Evolutionary conservation across 2,888 invertebrate genomes (phyloP), one percentile per base, ranked within the genome.

Genomic region (Himalopsyche kuldschensis): DNA sequence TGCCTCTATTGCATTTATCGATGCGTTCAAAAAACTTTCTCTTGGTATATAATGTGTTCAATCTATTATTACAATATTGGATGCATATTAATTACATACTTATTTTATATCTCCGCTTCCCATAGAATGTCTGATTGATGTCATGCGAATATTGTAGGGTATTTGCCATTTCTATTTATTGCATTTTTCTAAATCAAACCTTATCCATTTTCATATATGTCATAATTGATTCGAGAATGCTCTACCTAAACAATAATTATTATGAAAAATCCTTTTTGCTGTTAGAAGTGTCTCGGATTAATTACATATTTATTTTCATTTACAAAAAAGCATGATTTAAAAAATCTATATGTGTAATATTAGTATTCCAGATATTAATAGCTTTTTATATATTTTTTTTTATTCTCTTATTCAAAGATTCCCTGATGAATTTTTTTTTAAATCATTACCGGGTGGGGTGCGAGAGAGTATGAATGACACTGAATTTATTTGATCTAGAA

Each of bases 21-120:
- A 91, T 91, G 91, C 91, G 91, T 91, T 91, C 91, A 91, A 91
- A 90, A 90, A 89, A 48, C 15, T 10, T 20, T 79, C 48, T 24
- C 30, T 47, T n/a, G 17, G 46, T 48, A 48, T 48, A 46, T 41
- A 20, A 20, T 78, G 24, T 78, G n/a, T 78, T 41, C 30, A 78
- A 46, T 30, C 17, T 46, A 69, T 15, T 69, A 69, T 69, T 86
- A 79, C 82, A 83, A 87, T 87, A 75, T 82, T 85, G 84, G 84
- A 86, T 85, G 69, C 75, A 75, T 85, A 86, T 86, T 86, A 87
- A 87, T 87, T 86, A 75, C 83, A 15, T 41, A 41, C 41, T 41
- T 41, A 41, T 41, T 41, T 55, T 82, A 81, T 86, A 78, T 75
- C 80, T 48, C 80, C 87, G 63, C 75, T 48, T 41, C 80, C 75